Conservation (phyloP, 2,113 vertebrate species). For the Saguinus midas region DNA sequence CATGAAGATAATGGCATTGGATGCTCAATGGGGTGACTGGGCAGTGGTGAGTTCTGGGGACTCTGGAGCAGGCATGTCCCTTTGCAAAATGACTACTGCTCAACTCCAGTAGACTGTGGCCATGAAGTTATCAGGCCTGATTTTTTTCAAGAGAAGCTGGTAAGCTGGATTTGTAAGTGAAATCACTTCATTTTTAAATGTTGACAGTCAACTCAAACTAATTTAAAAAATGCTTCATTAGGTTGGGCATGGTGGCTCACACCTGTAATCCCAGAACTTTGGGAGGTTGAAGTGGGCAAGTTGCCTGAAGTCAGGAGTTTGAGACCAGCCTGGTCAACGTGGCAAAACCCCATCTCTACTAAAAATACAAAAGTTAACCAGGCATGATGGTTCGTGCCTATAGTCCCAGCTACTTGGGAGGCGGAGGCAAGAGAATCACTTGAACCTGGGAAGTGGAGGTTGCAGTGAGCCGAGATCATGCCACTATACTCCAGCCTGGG, state of each 20-base stretch:
- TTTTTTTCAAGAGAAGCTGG: neutral
- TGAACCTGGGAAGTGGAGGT: neutral
- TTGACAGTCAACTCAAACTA: neutral
- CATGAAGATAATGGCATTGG: neutral
- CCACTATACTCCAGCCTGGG: neutral
- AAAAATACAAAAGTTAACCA: neutral
- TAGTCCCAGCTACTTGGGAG: neutral
- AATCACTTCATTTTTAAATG: neutral
- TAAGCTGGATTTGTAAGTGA: neutral
- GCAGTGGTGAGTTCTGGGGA: too few relatives aligned
- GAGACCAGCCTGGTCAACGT: neutral
- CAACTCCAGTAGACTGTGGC: neutral
- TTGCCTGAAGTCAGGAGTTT: neutral
- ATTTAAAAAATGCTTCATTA: neutral
- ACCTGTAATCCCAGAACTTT: neutral
- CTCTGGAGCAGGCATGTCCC: accelerated
- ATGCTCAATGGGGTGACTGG: neutral
- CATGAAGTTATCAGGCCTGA: neutral
- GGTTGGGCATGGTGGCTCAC: neutral
- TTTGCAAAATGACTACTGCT: neutral
- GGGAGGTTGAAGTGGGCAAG: neutral
- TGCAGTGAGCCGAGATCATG: neutral
- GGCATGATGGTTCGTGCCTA: neutral
- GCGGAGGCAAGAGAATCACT: neutral
- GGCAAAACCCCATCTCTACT: neutral